Evolutionary conservation across 2,797 vertebrate genomes (phyloP), one percentile per base, ranked within the genome.

Genomic region (Myotis planiceps): DNA sequence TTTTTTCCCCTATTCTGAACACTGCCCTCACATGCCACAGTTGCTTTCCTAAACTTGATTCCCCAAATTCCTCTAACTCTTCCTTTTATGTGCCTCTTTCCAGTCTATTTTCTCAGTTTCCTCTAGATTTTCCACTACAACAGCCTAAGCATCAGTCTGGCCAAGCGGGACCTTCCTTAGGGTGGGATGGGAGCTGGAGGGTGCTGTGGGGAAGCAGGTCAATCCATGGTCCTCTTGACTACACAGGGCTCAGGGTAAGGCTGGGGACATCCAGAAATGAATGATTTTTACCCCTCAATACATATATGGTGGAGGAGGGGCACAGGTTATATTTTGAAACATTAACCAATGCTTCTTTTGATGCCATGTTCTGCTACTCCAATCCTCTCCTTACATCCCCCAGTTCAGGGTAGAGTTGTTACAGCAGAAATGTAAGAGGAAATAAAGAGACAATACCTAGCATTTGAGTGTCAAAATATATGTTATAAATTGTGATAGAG

Each of bases 381-480:
- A 23, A n/a, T 19, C 9, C 18, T 80, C 42, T 14, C 18, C 14
- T 25, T 25, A 69, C 25, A 6, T 5, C 5, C 25, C 9, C 1
- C 15, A 39, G 32, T 29, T 71, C 25, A 51, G 39, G 19, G 37
- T n/a, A 90, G 32, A 66, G 10, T 49, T 81, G 13, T 51, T 39
- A 66, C 15, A 85, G 37, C 14, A 80, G 45, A 93, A 81, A 72
- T 34, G n/a, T 32, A 25, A 72, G 55, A 42, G 39, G 12, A 89
- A 94, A 75, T 60, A 76, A 76, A 91, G 27, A 71, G 27, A 88
- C 2, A 69, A 42, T 10, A 21, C 0, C 63, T 27, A 81, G 9
- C 23, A 69, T 66, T 42, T 49, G 3, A 63, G 29, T 84, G 83
- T 94, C 69, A 94, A 94, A 88, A 49, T 71, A 42, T 29, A n/a